These are phyloP conservation scores for Callipepla californica DNA, from an alignment of 2,113 vertebrate species.

Conservation along the genomic window DNA sequence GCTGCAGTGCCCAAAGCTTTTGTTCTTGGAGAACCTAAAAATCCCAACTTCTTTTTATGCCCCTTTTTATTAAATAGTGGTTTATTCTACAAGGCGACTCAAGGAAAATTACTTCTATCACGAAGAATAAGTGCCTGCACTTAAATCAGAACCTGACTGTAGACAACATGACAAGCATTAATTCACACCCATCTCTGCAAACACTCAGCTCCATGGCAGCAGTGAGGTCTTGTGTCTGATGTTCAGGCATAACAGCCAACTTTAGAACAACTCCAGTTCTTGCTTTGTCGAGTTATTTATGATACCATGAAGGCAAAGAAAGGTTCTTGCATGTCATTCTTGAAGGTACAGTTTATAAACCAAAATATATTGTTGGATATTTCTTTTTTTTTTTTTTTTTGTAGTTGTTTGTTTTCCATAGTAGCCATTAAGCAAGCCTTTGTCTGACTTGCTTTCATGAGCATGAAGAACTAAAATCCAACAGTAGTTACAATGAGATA, in stretches of 20 bases:
- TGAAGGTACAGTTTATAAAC: not conserved
- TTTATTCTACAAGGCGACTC: not conserved
- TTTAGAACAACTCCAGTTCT: not conserved
- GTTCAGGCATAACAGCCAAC: not conserved
- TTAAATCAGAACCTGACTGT: not conserved
- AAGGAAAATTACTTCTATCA: not conserved
- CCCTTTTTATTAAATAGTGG: not conserved
- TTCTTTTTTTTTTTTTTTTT: not conserved
- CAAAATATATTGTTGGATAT: not conserved
- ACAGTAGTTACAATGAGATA: not conserved
- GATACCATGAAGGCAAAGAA: not conserved
- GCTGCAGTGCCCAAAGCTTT: not conserved
- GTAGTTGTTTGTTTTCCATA: not conserved
- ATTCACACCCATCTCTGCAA: not conserved
- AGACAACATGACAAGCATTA: not conserved
- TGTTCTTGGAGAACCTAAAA: not conserved
- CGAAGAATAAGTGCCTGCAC: not conserved
- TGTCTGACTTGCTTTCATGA: not conserved
- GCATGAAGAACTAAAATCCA: not conserved
- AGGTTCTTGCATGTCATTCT: not conserved
- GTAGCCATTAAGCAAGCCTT: not conserved
- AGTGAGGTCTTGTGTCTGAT: not conserved
- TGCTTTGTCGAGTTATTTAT: not conserved
- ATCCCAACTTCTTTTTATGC: not conserved
- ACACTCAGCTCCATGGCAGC: not conserved